These are phyloP conservation scores for Rhipidura dahli DNA, from an alignment of 2,113 vertebrate species.

Conservation along the genomic window DNA sequence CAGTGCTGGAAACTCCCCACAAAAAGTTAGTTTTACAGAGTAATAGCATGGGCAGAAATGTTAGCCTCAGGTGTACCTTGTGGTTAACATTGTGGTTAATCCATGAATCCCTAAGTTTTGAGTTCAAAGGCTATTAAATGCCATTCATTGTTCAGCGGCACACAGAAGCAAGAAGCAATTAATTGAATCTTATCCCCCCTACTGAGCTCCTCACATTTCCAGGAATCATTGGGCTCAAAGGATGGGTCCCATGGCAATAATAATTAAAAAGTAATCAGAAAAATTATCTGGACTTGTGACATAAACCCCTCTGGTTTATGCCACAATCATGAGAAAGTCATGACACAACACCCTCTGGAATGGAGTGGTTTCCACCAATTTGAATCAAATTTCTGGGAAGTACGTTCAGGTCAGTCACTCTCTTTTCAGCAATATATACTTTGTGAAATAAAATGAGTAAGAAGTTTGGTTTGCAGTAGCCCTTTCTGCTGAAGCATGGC, in stretches of 20 bases:
- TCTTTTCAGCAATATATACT: neutral
- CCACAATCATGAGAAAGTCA: neutral
- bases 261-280: constrained; percentile 26
- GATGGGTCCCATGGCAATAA: neutral
- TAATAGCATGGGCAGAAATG: neutral
- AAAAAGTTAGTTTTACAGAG: neutral
- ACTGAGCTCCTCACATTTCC: neutral
- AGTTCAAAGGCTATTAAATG: neutral
- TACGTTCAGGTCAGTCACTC: neutral
- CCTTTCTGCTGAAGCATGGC: neutral
- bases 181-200: neutral
- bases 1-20: neutral
- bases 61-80: neutral
- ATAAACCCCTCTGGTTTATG: neutral
- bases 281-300: constrained; percentile 1
- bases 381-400: neutral
- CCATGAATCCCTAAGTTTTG: neutral
- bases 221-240: neutral
- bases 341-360: neutral
- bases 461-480: neutral
- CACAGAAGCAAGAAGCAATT: neutral
- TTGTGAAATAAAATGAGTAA: neutral
- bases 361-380: neutral
- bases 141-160: neutral
- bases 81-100: neutral